Evolutionary conservation across 2,888 invertebrate genomes (phyloP), one percentile per base, ranked within the genome.

Genomic region (Heliconius cydno): DNA sequence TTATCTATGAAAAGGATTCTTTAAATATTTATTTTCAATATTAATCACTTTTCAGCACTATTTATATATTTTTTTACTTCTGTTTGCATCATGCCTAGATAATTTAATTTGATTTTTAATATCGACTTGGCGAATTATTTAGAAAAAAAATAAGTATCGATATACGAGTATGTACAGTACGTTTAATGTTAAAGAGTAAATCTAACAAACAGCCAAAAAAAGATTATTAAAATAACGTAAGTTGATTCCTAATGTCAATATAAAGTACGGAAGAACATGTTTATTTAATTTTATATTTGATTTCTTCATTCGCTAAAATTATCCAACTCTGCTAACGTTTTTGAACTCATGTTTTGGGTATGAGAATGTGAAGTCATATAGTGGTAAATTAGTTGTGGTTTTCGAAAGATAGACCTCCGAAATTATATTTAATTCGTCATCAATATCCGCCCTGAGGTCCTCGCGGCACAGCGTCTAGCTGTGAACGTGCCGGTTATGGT

Each of bases 221-320:
- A 34, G 57, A 68, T 68, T 68, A 68, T n/a, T 57, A 57, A 57
- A 57, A 57, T 72, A 34, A 22, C 30, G 5, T 57, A 57, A 10
- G 30, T 41, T 57, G 13, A 73, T 73, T 57, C 13, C 5, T 52
- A 73, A n/a, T 57, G 15, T 34, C 72, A 73, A 73, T 34, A 73
- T 57, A 57, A 34, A 3, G 7, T 34, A 60, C 1, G 25, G 10
- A 34, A 13, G 57, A 22, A 73, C 22, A 34, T 28, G 72, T 34
- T 34, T 30, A 72, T 52, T 30, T n/a, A 22, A 72, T 30, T 30
- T 52, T 28, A 25, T 30, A 41, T 70, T 70, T 70, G 68, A 38
- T 41, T 12, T n/a, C n/a, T 25, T 70, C 6, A 70, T 70, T 70
- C 10, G 41, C 68, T 25, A n/a, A 41, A 22, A 41, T 38, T 19